Conservation (phyloP, 35 echinoderm and acorn worm species). For the Diadema setosum region DNA sequence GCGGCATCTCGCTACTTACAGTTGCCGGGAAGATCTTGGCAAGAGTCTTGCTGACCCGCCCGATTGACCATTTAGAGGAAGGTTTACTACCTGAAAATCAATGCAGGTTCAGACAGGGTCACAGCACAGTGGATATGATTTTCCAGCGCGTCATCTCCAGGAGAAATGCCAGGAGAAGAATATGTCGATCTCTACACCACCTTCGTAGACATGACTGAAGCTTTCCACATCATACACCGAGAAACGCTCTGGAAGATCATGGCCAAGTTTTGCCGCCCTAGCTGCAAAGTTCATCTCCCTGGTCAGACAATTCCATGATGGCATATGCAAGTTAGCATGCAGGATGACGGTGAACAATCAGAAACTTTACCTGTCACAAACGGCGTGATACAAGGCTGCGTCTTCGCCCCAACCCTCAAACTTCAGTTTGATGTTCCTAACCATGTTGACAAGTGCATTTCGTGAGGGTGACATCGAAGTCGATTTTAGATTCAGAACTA, state of each 20-base stretch:
- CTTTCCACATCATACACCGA: not conserved
- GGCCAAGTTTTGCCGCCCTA: not conserved
- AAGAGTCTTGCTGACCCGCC: constrained; percentile 33
- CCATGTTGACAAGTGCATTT: constrained; percentile 15
- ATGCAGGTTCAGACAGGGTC: no score
- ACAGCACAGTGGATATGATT: constrained; percentile 79
- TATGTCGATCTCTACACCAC: not conserved
- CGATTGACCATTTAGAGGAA: no score
- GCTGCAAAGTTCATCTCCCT: not conserved
- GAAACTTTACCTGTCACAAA: not conserved
- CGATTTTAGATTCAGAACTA: not conserved
- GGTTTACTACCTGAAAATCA: no score
- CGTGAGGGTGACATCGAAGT: not conserved
- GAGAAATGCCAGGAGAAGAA: constrained; percentile 32
- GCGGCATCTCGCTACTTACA: constrained; percentile 25
- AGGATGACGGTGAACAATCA: not conserved
- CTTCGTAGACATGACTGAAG: not conserved
- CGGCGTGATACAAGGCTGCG: not conserved
- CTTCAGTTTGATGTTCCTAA: constrained; percentile 10
- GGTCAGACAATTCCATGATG: not conserved
- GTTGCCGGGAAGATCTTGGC: constrained; percentile 49
- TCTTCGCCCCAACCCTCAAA: not conserved
- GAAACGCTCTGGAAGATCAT: not conserved
- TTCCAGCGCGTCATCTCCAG: not conserved
- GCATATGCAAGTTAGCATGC: not conserved